These are phyloP conservation scores for Epinephelus moara DNA, from an alignment of 2,113 vertebrate genomes.

Conservation along the genomic window DNA sequence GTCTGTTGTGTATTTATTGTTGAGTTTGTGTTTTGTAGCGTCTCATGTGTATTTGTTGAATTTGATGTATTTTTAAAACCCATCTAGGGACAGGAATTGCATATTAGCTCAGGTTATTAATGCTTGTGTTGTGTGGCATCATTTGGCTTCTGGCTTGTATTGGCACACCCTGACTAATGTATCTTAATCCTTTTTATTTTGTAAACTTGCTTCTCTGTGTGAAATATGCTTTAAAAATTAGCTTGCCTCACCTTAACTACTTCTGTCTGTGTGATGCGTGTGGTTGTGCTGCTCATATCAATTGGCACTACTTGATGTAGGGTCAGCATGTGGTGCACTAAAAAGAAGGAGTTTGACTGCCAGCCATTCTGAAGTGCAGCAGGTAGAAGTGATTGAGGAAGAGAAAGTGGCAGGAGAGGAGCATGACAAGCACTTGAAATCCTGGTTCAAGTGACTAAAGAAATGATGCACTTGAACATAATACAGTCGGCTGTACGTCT, in stretches of 20 bases:
- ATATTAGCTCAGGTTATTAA: too few relatives aligned
- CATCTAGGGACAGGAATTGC: too few relatives aligned
- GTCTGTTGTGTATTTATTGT: too few relatives aligned
- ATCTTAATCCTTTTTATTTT: too few relatives aligned
- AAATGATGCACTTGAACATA: slow-evolving; percentile 5
- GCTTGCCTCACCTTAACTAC: not conserved
- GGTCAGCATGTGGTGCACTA: not conserved
- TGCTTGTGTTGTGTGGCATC: too few relatives aligned
- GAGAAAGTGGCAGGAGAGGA: not conserved
- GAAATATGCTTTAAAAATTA: too few relatives aligned
- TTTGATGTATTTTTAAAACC: too few relatives aligned
- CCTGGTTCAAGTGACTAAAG: not conserved
- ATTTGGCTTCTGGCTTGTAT: too few relatives aligned
- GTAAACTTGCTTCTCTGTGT: too few relatives aligned
- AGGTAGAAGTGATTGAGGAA: slow-evolving; percentile 1
- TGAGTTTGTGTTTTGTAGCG: too few relatives aligned
- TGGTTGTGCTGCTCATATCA: not conserved
- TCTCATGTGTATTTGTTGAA: too few relatives aligned
- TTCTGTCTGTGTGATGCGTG: not conserved
- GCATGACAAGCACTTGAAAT: slow-evolving; percentile 6
- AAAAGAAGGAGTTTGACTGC: not conserved
- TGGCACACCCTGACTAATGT: too few relatives aligned
- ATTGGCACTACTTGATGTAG: not conserved
- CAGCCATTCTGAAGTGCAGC: slow-evolving; percentile 2
- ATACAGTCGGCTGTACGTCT: not conserved